phyloP scores from a whole-genome alignment of 2,888 invertebrate genomes.

The Priapulus caudatus region DNA sequence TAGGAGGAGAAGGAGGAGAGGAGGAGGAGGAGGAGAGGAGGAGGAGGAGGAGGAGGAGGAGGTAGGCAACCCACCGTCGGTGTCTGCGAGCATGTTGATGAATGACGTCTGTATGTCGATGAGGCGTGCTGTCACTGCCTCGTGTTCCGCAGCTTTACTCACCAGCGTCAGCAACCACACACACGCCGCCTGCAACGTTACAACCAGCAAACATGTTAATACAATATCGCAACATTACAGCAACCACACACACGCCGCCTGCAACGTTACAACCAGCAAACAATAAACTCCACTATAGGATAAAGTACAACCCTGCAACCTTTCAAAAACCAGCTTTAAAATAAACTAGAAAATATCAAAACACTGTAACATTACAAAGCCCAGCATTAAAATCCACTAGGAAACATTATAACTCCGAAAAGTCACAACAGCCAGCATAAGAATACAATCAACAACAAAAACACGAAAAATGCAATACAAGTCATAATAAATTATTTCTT shows the following conservation, averaged over 20 bases:
- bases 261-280: conserved; percentile 22
- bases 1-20: no score
- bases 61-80: conserved; percentile 68
- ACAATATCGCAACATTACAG: no score
- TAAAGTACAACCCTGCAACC: no score
- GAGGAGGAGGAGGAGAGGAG: no score
- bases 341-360: conserved; percentile 1
- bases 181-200: conserved; percentile 54
- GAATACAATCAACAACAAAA: no score
- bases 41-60: no score
- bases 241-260: conserved; percentile 79
- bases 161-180: conserved; percentile 75
- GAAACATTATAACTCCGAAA: no score
- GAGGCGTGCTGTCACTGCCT: conserved; percentile 53
- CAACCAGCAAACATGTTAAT: conserved; percentile 5
- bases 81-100: conserved; percentile 73
- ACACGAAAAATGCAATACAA: no score
- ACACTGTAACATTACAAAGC: conserved; percentile 2
- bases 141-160: conserved; percentile 59
- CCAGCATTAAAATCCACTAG: conserved; percentile 8
- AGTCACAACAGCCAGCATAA: no score
- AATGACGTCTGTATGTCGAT: conserved; percentile 64
- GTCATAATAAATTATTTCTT: no score
- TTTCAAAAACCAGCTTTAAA: no score
- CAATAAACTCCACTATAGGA: no score